Evolutionary conservation across 2,888 invertebrate species (phyloP), one percentile per base, ranked within the genome.

Genomic region (Noctua janthe): DNA sequence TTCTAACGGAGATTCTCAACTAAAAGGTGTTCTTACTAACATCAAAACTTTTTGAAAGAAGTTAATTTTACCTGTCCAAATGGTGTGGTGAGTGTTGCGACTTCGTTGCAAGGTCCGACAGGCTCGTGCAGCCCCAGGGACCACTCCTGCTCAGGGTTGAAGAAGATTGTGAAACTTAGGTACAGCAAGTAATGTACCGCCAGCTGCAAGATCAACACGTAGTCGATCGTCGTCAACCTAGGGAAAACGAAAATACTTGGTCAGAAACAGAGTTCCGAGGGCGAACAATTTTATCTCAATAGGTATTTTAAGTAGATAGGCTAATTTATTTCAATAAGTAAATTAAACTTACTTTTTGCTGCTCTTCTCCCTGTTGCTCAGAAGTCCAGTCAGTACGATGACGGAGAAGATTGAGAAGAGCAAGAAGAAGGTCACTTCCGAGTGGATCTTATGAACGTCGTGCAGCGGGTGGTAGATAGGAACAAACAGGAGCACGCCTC

Each of bases 391-490:
- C 96, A 98, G 97, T 17, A 97, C 95, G 71, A 98, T 94, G 3
- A 97, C 91, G 1, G 97, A 94, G 91, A 97, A 98, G 62, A 98
- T 93, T 1, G 97, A 92, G 71, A 98, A 97, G 35, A 98, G 94
- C 54, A 98, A 93, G 92, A 98, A 97, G 91, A 98, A 98, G 8
- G 98, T 98, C 43, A 98, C 97, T 96, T 98, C 98, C 0, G 98
- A 97, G 93, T 98, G 98, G 59, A 98, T 97, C 35, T 97, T 95
- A 87, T 94, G 96, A 23, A 97, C 92, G 92, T 98, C 98, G 92
- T 98, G 98, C 0, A 98, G 96, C 0, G 98, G 98, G 90, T 98
- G 98, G 94, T 98, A 98, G 84, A 98, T 95, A 0, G 98, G 97
- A 23, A 98, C 94, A 92, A 98, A 98, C 91, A 98, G 95, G 5